A percentile compares a stretch with the other conserved stretches of the same genome.
Conservation (phyloP, 2,888 invertebrate species). For the Xylophagus ater region DNA sequence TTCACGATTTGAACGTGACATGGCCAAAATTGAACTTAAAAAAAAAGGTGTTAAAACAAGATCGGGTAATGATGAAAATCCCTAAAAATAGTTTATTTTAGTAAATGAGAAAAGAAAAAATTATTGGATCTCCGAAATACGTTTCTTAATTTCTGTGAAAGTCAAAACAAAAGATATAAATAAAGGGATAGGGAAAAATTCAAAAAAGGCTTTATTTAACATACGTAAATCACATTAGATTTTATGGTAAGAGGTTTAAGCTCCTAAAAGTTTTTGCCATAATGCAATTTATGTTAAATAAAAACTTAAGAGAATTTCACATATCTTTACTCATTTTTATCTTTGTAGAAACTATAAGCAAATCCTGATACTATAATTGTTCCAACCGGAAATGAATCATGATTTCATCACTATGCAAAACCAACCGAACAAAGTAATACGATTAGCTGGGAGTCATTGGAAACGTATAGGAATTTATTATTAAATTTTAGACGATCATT, state of each 20-base stretch:
- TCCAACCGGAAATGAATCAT: too few relatives aligned
- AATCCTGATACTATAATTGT: too few relatives aligned
- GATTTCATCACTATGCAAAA: too few relatives aligned
- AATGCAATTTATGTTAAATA: too few relatives aligned
- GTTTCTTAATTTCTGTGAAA: not conserved
- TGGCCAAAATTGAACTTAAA: slow-evolving; percentile 45
- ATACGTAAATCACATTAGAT: not conserved
- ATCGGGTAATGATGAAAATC: slow-evolving; percentile 45
- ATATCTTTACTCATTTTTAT: too few relatives aligned
- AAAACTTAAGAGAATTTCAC: too few relatives aligned
- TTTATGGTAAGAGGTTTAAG: not conserved
- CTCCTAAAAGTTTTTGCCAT: too few relatives aligned
- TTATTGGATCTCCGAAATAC: not conserved
- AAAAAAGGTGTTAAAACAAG: slow-evolving; percentile 51
- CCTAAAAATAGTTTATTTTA: slow-evolving; percentile 37
- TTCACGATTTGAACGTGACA: slow-evolving; percentile 36
- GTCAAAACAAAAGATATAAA: not conserved
- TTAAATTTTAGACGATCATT: not conserved
- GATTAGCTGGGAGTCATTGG: too few relatives aligned
- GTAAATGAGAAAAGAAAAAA: too few relatives aligned
- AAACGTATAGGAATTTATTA: not conserved
- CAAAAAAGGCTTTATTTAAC: not conserved
- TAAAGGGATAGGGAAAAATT: not conserved
- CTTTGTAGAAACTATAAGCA: too few relatives aligned
- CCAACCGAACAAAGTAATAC: too few relatives aligned